These are phyloP conservation scores for Helicoverpa armigera DNA, from an alignment of 1,140 invertebrate species.

Conservation along the genomic window DNA sequence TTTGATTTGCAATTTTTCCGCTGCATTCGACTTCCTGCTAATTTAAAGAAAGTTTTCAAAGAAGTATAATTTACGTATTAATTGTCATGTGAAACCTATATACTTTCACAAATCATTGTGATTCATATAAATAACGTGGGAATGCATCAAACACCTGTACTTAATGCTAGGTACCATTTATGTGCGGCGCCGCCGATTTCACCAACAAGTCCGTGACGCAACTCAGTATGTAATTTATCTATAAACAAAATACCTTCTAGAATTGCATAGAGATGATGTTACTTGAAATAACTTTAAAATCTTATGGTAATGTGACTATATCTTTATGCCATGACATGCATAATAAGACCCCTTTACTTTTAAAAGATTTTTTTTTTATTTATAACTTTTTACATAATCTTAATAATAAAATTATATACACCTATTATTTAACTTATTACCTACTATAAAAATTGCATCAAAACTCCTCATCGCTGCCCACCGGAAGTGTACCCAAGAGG, in stretches of 20 bases:
- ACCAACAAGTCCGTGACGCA: slow-evolving; percentile 1
- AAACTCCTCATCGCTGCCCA: no score
- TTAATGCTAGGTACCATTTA: background rate
- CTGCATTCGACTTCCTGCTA: background rate
- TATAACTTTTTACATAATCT: no score
- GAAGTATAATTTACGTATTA: background rate
- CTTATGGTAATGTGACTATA: no score
- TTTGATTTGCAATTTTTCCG: background rate
- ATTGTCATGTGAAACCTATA: slow-evolving; percentile 32
- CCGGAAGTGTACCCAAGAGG: no score
- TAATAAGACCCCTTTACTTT: no score
- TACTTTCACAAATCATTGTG: slow-evolving; percentile 40
- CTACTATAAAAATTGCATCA: no score
- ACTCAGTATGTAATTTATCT: background rate
- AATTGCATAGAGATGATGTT: background rate
- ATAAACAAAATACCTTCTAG: background rate
- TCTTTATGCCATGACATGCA: no score
- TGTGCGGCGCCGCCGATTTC: slow-evolving; percentile 10
- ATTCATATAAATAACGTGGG: slow-evolving; percentile 21
- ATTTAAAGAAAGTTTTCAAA: background rate
- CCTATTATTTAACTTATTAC: no score
- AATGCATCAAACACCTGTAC: slow-evolving; percentile 19
- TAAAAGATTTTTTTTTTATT: no score
- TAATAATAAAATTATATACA: no score
- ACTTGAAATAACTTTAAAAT: no score